Evolutionary conservation across 2,888 invertebrate genomes (phyloP), one percentile per base, ranked within the genome.

Genomic region (Nasonia oneida): DNA sequence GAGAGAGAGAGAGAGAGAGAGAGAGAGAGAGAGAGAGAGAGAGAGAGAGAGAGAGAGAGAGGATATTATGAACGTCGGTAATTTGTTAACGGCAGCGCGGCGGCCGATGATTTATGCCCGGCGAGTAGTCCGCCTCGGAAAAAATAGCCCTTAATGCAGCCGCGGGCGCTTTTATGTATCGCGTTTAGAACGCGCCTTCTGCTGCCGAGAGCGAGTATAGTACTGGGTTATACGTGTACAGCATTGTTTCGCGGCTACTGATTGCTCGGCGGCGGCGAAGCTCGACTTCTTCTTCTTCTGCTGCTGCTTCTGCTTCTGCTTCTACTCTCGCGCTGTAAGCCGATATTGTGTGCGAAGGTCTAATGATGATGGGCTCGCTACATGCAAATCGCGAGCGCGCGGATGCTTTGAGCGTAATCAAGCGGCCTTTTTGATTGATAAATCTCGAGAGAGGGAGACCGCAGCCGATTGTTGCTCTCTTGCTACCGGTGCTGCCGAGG

Each of bases 41-140:
- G 29, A 42, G 29, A 33, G 57, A n/a, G 29, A 29, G 29, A 29
- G 23, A 29, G 29, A 29, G 29, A 29, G 29, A 29, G 61, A n/a
- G 61, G 50, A 71, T 85, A 83, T 86, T 86, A 79, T 47, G 82
- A 75, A 75, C 74, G 77, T n/a, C 67, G 82, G 86, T 81, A 81
- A 86, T 86, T 83, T 86, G 83, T 86, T 86, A 86, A 77, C 74
- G 82, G 67, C 73, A n/a, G 73, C 50, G 73, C 61, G 57, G 79
- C 67, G 67, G 73, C 39, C 77, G 80, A 83, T 83, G 86, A 86
- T 83, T 80, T 83, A 86, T 83, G n/a, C 33, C 73, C 8, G n/a
- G 14, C 37, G 12, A 12, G 23, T 14, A 33, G 39, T 18, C 15
- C 71, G 1, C 39, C 15, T 15, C 23, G 76, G 53, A 29, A 77